A percentile compares a stretch with the other conserved stretches of the same genome.
Conservation (phyloP, 2,113 vertebrate species). For the Myrmecophaga tridactyla region DNA sequence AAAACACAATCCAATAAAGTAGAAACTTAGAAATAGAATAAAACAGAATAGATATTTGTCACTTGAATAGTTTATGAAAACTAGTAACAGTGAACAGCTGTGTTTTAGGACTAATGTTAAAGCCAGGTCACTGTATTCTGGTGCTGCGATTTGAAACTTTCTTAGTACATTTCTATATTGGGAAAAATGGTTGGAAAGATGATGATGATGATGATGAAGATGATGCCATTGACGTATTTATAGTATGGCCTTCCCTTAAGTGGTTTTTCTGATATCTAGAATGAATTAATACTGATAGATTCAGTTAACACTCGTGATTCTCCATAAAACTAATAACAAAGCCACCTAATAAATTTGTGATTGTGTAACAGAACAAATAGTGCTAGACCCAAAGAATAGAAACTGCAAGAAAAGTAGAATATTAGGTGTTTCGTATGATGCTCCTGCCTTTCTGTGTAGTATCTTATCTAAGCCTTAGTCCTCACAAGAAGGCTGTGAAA, state of each 20-base stretch:
- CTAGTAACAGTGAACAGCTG: neutral
- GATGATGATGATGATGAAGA: neutral
- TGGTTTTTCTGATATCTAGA: neutral
- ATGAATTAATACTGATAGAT: neutral
- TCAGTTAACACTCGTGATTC: neutral
- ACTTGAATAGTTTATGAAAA: constrained; percentile 7
- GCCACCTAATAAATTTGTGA: neutral
- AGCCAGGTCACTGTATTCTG: neutral
- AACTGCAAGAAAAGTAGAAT: neutral
- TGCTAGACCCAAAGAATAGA: neutral
- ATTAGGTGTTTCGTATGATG: neutral
- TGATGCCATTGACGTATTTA: neutral
- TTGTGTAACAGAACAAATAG: neutral
- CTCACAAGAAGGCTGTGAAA: neutral
- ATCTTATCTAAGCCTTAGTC: neutral
- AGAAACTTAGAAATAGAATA: neutral
- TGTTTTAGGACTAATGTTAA: constrained; percentile 35
- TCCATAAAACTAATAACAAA: neutral
- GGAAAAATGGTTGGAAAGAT: neutral
- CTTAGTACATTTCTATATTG: neutral
- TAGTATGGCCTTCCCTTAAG: neutral
- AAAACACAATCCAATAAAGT: constrained; percentile 18
- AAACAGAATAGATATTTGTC: neutral
- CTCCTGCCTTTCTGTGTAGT: neutral
- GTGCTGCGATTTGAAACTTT: neutral